Conservation (phyloP, 2,888 invertebrate species). For the Allygus modestus region DNA sequence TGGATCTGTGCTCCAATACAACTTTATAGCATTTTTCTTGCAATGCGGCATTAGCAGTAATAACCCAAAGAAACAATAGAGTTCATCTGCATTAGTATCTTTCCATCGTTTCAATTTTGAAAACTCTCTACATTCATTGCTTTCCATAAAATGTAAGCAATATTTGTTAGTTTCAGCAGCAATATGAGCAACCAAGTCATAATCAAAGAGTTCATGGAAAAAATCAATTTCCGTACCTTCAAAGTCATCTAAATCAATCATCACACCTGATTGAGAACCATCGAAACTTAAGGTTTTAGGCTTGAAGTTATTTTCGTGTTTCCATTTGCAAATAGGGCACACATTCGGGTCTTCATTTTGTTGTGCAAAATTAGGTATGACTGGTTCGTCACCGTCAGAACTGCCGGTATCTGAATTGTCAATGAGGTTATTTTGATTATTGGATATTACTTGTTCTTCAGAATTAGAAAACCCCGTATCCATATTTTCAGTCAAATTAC, state of each 20-base stretch:
- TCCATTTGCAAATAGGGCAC: neutral
- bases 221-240: neutral
- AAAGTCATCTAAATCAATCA: neutral
- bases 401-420: too few relatives aligned
- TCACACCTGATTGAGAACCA: neutral
- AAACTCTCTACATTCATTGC: neutral
- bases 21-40: neutral
- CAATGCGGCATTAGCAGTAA: neutral
- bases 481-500: too few relatives aligned
- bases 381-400: too few relatives aligned
- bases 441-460: too few relatives aligned
- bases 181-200: neutral
- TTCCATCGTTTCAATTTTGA: neutral
- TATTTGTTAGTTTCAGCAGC: neutral
- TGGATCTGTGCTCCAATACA: constrained; percentile 1
- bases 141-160: neutral
- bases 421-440: too few relatives aligned
- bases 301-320: neutral
- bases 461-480: too few relatives aligned
- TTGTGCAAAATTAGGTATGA: too few relatives aligned
- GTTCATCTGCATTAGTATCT: neutral
- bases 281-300: neutral
- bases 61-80: neutral
- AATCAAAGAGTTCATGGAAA: neutral
- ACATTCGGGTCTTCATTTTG: neutral